A percentile compares a stretch with the other conserved stretches of the same genome.
Evolutionary conservation across 2,797 vertebrate species (phyloP).

Genomic region (Eremophila alpestris): DNA sequence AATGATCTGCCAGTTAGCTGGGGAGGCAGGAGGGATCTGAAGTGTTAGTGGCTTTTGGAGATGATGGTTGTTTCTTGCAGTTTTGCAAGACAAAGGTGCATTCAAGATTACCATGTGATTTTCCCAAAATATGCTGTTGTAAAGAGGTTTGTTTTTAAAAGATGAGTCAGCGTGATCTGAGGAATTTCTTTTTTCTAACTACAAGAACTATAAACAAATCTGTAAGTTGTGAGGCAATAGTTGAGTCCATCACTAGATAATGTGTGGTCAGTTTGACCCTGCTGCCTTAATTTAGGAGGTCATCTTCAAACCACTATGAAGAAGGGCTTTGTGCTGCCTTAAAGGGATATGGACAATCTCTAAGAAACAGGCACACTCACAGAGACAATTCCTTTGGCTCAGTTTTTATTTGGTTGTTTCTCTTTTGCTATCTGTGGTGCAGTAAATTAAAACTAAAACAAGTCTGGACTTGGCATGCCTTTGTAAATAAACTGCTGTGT

Average conservation of each 20-base stretch:
- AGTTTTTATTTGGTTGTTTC: slow-evolving; percentile 40
- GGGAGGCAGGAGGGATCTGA: neutral
- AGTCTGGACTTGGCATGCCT: slow-evolving; percentile 34
- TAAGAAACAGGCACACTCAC: neutral
- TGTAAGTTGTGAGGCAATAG: slow-evolving; percentile 49
- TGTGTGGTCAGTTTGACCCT: slow-evolving; percentile 58
- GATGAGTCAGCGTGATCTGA: slow-evolving; percentile 10
- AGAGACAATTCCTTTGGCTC: slow-evolving; percentile 23
- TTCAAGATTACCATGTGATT: neutral
- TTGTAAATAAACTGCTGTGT: slow-evolving; percentile 37
- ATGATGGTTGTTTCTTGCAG: neutral
- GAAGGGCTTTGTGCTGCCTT: slow-evolving; percentile 33
- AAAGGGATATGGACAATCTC: slow-evolving; percentile 16
- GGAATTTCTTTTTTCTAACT: slow-evolving; percentile 48
- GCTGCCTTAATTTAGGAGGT: slow-evolving; percentile 48
- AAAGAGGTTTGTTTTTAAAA: slow-evolving; percentile 22
- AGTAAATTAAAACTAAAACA: slow-evolving; percentile 62
- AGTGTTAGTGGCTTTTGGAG: neutral
- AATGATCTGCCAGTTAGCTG: neutral
- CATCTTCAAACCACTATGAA: slow-evolving; percentile 29
- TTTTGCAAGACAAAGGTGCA: neutral
- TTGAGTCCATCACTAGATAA: slow-evolving; percentile 25
- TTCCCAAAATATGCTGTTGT: slow-evolving; percentile 11
- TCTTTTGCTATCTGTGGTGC: slow-evolving; percentile 42
- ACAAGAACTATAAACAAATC: slow-evolving; percentile 51